Conservation (phyloP, 2,797 vertebrate species). For the Distichodus sexfasciatus region DNA sequence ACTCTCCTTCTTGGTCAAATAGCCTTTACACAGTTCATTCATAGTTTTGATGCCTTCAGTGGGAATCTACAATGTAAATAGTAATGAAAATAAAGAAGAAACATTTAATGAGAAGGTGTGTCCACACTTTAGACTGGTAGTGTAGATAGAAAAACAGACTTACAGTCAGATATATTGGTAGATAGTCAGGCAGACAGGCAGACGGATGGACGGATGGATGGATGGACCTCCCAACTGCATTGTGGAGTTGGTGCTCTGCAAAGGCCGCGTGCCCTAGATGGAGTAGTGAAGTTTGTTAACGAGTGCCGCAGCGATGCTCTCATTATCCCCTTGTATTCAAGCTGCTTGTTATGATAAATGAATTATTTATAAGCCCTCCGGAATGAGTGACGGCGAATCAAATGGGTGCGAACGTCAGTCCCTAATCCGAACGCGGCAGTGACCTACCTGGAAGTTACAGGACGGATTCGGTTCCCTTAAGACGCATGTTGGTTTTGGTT, state of each 20-base stretch:
- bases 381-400: slow-evolving; percentile 1
- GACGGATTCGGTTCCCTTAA: background rate
- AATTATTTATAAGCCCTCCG: background rate
- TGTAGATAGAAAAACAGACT: no score
- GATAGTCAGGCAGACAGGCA: no score
- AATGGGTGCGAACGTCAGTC: background rate
- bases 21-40: no score
- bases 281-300: slow-evolving; percentile 24
- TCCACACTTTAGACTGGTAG: no score
- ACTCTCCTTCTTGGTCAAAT: no score
- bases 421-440: background rate
- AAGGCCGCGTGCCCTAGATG: slow-evolving; percentile 22
- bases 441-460: background rate
- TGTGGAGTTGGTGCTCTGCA: background rate
- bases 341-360: slow-evolving; percentile 7
- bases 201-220: background rate
- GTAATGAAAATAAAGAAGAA: no score
- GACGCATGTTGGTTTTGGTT: no score
- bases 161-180: no score
- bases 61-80: no score
- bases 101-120: no score
- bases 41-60: no score
- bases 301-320: slow-evolving; percentile 16
- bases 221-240: background rate
- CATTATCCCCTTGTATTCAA: slow-evolving; percentile 4